These are phyloP conservation scores for Channa argus DNA, from an alignment of 2,113 vertebrate genomes.

Conservation along the genomic window DNA sequence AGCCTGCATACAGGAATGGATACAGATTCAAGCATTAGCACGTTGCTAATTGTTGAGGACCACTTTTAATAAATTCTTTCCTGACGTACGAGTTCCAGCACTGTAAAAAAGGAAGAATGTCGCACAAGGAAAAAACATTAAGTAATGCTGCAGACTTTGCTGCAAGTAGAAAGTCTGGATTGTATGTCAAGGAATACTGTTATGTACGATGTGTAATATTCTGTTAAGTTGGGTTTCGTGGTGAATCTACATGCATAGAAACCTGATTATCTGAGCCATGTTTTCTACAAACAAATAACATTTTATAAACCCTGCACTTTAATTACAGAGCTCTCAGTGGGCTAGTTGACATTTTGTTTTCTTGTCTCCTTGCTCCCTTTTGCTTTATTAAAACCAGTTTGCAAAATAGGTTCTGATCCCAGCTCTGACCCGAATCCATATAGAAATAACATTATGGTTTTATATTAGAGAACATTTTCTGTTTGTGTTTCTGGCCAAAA, in stretches of 20 bases:
- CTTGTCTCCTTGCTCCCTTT: constrained; percentile 15
- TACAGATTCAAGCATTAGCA: constrained; percentile 80
- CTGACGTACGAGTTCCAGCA: constrained; percentile 66
- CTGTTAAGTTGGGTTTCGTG: neutral
- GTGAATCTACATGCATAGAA: neutral
- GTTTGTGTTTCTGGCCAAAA: constrained; percentile 40
- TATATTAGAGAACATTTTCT: constrained; percentile 24
- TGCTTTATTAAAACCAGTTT: constrained; percentile 27
- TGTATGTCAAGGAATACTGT: constrained; percentile 31
- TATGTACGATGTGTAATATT: constrained; percentile 10
- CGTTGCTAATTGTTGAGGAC: constrained; percentile 76
- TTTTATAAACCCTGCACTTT: too few species aligned
- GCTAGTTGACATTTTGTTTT: constrained; percentile 19
- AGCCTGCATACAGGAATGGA: constrained; percentile 62
- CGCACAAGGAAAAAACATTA: constrained; percentile 64
- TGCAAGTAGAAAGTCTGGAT: constrained; percentile 3
- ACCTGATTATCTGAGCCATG: neutral
- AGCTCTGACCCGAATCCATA: constrained; percentile 11
- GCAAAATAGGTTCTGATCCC: constrained; percentile 47
- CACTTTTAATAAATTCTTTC: constrained; percentile 77
- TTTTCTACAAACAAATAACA: constrained; percentile 15
- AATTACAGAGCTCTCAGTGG: too few species aligned
- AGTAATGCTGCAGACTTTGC: constrained; percentile 34
- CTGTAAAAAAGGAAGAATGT: constrained; percentile 57
- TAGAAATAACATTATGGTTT: constrained; percentile 43